Evolutionary conservation across 1,140 invertebrate species (phyloP).

Genomic region (Drosophila kohkoa): DNA sequence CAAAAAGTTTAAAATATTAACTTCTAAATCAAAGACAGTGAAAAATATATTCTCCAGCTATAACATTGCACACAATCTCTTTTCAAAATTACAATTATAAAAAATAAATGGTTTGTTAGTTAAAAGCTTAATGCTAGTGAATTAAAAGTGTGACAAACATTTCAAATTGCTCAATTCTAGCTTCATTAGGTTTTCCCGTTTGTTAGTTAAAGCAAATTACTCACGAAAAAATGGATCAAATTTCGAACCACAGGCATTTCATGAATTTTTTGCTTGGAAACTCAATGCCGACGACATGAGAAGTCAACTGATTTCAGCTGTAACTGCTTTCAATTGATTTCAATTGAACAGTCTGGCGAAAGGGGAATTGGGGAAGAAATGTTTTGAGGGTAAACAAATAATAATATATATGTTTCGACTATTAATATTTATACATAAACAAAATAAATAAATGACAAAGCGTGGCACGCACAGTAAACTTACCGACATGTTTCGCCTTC

Average conservation of each 20-base stretch:
- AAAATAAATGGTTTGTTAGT: too few species aligned
- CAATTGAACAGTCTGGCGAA: conserved; percentile 46
- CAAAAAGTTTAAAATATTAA: too few species aligned
- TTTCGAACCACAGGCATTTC: conserved; percentile 59
- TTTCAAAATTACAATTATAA: too few species aligned
- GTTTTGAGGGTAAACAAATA: conserved; percentile 11
- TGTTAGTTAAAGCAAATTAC: neutral
- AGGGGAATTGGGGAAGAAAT: neutral
- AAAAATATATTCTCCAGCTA: too few species aligned
- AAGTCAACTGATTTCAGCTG: conserved; percentile 65
- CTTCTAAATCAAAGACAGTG: too few species aligned
- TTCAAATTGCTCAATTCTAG: neutral
- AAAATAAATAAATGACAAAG: conserved; percentile 39
- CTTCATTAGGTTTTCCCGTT: neutral
- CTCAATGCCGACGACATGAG: conserved; percentile 52
- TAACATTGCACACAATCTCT: too few species aligned
- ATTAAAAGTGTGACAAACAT: neutral
- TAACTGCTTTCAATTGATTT: conserved; percentile 70
- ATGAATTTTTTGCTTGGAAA: conserved; percentile 58
- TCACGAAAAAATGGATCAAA: conserved; percentile 46
- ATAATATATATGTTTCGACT: conserved; percentile 28
- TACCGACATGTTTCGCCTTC: conserved; percentile 27
- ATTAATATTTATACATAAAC: conserved; percentile 45
- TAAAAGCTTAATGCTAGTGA: too few species aligned
- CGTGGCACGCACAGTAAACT: conserved; percentile 33